These are phyloP conservation scores for Xiphophorus hellerii DNA, from an alignment of 2,113 vertebrate species.

Conservation along the genomic window DNA sequence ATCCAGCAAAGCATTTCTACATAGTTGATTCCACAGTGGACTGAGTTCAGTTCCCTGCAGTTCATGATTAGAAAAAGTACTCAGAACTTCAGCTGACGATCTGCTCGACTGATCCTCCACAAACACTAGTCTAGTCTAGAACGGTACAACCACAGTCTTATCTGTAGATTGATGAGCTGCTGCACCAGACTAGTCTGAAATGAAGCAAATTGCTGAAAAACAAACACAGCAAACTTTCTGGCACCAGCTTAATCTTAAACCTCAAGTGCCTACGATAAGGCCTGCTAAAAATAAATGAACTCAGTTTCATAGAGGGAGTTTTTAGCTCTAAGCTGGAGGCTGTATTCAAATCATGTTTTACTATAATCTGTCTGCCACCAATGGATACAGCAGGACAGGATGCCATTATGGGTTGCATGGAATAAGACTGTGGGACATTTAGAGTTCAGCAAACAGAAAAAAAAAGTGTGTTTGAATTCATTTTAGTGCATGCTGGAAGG, in stretches of 20 bases:
- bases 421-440: too few relatives aligned
- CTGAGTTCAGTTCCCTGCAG: neutral
- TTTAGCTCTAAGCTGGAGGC: constrained; percentile 8
- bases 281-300: neutral
- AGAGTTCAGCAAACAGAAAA: too few relatives aligned
- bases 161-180: neutral
- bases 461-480: too few relatives aligned
- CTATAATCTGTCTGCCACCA: neutral
- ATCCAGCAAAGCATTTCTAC: too few relatives aligned
- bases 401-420: too few relatives aligned
- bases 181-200: neutral
- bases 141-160: neutral
- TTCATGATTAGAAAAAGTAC: neutral
- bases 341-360: neutral
- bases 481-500: too few relatives aligned
- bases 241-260: neutral
- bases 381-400: neutral
- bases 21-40: neutral
- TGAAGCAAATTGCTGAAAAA: constrained; percentile 2
- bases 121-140: neutral
- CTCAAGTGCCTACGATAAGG: neutral
- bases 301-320: constrained; percentile 12
- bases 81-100: neutral
- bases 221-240: neutral
- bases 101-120: neutral